Conservation (phyloP, 92 coral and sea anemone species). For the Pocillopora meandrina region DNA sequence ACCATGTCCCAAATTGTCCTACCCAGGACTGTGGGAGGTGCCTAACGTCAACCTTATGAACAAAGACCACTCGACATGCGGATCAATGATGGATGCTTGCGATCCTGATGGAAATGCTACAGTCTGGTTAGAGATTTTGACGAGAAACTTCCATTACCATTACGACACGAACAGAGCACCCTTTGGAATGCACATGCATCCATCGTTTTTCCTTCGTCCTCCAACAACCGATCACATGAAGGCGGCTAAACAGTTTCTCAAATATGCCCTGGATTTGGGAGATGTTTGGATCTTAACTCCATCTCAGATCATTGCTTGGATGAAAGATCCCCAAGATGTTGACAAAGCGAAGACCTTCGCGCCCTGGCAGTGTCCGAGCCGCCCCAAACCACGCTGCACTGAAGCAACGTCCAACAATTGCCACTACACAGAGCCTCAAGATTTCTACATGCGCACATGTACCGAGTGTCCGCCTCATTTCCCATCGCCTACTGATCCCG, state of each 20-base stretch:
- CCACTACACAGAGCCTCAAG: slow-evolving; percentile 66
- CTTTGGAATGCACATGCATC: slow-evolving; percentile 86
- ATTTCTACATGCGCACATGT: slow-evolving; percentile 86
- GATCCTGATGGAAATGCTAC: slow-evolving; percentile 54
- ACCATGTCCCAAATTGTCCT: slow-evolving; percentile 70
- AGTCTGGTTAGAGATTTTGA: slow-evolving; percentile 66
- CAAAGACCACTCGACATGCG: slow-evolving; percentile 69
- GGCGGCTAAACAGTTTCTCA: slow-evolving; percentile 67
- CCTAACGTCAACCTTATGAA: slow-evolving; percentile 81
- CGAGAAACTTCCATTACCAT: slow-evolving; percentile 76
- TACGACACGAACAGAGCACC: slow-evolving; percentile 76
- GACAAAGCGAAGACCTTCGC: slow-evolving; percentile 62
- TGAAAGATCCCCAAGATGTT: slow-evolving; percentile 69
- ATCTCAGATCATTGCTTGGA: slow-evolving; percentile 80
- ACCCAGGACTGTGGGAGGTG: slow-evolving; percentile 86
- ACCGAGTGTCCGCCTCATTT: slow-evolving; percentile 72
- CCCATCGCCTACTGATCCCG: slow-evolving; percentile 84
- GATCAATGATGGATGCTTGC: slow-evolving; percentile 85
- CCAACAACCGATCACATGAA: slow-evolving; percentile 54
- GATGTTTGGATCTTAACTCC: slow-evolving; percentile 84
- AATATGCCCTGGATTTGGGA: slow-evolving; percentile 46
- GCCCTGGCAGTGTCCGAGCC: slow-evolving; percentile 75
- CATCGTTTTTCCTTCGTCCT: slow-evolving; percentile 60
- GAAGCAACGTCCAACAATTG: slow-evolving; percentile 51
- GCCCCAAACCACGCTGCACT: slow-evolving; percentile 74